Conservation (phyloP, 1,140 invertebrate genomes). For the Zophobas morio region DNA sequence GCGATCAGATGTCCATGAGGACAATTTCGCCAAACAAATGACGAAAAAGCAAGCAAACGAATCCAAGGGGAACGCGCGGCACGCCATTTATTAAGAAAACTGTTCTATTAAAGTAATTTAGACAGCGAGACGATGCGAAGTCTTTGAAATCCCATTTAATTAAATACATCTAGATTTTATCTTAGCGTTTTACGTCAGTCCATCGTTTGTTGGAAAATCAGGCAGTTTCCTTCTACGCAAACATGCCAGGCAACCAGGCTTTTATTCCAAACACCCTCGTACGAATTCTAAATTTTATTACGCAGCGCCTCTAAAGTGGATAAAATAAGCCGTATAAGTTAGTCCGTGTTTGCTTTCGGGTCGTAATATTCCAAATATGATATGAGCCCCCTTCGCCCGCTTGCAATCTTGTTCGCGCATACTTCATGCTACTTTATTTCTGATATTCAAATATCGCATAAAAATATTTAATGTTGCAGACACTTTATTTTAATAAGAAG, state of each 20-base stretch:
- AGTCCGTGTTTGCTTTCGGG: conserved; percentile 32
- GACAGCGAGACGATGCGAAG: conserved; percentile 21
- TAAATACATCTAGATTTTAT: conserved; percentile 40
- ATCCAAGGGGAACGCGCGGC: conserved; percentile 2
- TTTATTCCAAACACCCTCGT: conserved; percentile 40
- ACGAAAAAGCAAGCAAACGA: conserved; percentile 2
- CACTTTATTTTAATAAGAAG: conserved; percentile 14
- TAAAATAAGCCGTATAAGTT: conserved; percentile 42
- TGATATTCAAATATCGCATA: conserved; percentile 30
- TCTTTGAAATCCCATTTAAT: conserved; percentile 39
- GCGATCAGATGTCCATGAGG: not conserved
- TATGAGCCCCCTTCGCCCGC: conserved; percentile 17
- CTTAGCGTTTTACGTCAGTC: conserved; percentile 29
- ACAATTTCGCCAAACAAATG: not conserved
- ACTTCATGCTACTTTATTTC: conserved; percentile 25
- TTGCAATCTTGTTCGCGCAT: conserved; percentile 32
- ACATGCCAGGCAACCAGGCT: conserved; percentile 33
- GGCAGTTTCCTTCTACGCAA: conserved; percentile 39
- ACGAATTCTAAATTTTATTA: conserved; percentile 43
- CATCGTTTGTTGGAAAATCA: conserved; percentile 34
- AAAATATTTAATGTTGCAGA: conserved; percentile 30
- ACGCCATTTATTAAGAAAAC: conserved; percentile 29
- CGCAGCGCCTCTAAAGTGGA: conserved; percentile 35
- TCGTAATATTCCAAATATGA: conserved; percentile 36
- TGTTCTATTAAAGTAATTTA: conserved; percentile 39